Evolutionary conservation across 1,140 invertebrate genomes (phyloP).

Genomic region (Scaptomyza montana): DNA sequence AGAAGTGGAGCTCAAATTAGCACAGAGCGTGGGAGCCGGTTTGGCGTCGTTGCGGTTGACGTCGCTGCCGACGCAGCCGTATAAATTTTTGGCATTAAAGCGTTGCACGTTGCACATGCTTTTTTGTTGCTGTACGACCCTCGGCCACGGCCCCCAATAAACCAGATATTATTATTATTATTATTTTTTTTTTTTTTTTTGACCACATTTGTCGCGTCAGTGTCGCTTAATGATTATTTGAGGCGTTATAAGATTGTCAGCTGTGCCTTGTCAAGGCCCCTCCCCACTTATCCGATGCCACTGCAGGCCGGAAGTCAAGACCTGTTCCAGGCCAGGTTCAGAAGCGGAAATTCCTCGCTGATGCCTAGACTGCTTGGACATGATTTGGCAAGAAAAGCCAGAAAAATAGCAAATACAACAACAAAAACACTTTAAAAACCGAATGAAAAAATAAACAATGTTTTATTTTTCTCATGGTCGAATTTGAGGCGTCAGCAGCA

Average conservation of each 20-base stretch:
- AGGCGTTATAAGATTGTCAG: constrained; percentile 47
- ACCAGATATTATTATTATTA: constrained; percentile 54
- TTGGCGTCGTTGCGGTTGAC: constrained; percentile 35
- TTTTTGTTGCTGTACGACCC: constrained; percentile 21
- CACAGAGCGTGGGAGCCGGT: constrained; percentile 80
- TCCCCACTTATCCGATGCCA: constrained; percentile 29
- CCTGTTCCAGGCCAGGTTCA: constrained; percentile 61
- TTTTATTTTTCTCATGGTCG: constrained; percentile 42
- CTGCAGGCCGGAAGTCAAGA: constrained; percentile 65
- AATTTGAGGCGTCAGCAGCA: constrained; percentile 15
- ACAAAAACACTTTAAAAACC: background rate
- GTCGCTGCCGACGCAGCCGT: background rate
- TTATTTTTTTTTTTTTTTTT: too few species aligned
- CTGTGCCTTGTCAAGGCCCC: constrained; percentile 57
- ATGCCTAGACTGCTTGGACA: constrained; percentile 35
- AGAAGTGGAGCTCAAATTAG: constrained; percentile 79
- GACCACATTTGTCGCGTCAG: constrained; percentile 42
- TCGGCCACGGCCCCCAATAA: constrained; percentile 27
- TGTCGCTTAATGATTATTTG: constrained; percentile 40
- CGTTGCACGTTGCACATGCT: constrained; percentile 25
- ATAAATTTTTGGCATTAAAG: constrained; percentile 30
- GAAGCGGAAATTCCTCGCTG: constrained; percentile 56
- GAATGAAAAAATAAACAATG: background rate
- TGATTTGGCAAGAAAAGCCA: constrained; percentile 31
- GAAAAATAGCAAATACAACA: constrained; percentile 4